Evolutionary conservation across 2,888 invertebrate species (phyloP).

Genomic region (Brachyopa scutellaris): DNA sequence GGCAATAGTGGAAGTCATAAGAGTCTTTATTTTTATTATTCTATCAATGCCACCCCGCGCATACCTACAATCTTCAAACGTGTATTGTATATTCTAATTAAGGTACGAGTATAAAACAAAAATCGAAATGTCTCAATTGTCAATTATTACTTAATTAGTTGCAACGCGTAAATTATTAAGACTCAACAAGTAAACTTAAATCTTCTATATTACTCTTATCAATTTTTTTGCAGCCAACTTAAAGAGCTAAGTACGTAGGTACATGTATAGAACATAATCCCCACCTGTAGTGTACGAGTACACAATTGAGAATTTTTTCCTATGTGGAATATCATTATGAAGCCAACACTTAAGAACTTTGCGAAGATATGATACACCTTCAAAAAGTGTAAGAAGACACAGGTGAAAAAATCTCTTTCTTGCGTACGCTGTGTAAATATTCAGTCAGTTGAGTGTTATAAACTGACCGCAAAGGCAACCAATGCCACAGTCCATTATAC

Average conservation of each 20-base stretch:
- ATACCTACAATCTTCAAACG: too few species aligned
- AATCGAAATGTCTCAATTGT: too few species aligned
- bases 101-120: too few species aligned
- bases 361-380: conserved; percentile 21
- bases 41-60: too few species aligned
- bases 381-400: conserved; percentile 39
- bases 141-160: too few species aligned
- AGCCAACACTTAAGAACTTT: conserved; percentile 45
- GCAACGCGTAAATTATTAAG: too few species aligned
- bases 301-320: conserved; percentile 7
- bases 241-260: not conserved
- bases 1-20: too few species aligned
- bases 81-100: too few species aligned
- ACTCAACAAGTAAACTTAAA: too few species aligned
- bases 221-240: too few species aligned
- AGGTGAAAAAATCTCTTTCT: conserved; percentile 48
- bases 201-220: too few species aligned
- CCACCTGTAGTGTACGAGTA: conserved; percentile 26
- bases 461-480: conserved; percentile 77
- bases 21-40: too few species aligned
- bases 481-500: conserved; percentile 80
- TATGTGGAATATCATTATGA: not conserved
- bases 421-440: conserved; percentile 46
- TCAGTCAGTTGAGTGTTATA: conserved; percentile 78
- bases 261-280: conserved; percentile 17